These are phyloP conservation scores for Solea solea DNA, from an alignment of 2,113 vertebrate genomes.

Conservation along the genomic window DNA sequence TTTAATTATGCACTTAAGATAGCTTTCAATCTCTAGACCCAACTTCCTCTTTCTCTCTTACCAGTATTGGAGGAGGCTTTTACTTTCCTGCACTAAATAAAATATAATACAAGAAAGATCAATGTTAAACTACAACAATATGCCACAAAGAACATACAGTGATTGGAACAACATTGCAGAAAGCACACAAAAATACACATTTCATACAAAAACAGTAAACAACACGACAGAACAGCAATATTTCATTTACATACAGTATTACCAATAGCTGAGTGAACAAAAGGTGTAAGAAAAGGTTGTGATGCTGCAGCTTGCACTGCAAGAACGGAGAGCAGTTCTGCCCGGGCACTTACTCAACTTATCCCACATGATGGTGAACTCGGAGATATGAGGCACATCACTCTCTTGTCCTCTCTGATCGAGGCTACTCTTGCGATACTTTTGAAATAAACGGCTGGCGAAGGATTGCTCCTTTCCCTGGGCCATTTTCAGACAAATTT, in stretches of 20 bases:
- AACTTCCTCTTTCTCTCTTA: constrained; percentile 12
- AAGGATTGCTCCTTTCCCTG: constrained; percentile 87
- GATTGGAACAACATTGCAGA: constrained; percentile 29
- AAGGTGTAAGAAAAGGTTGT: too few species aligned
- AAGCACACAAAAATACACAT: constrained; percentile 38
- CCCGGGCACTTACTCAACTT: constrained; percentile 87
- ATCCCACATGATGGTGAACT: constrained; percentile 87
- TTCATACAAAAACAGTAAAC: constrained; percentile 37
- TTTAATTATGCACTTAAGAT: too few species aligned
- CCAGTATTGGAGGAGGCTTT: background rate
- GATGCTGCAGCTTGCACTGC: background rate
- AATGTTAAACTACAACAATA: constrained; percentile 9
- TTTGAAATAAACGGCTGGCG: constrained; percentile 89
- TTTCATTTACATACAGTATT: constrained; percentile 13
- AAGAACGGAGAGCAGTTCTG: background rate
- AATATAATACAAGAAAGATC: background rate
- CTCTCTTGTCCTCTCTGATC: constrained; percentile 84
- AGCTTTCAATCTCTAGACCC: background rate
- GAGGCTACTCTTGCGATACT: constrained; percentile 84
- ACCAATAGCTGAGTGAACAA: background rate
- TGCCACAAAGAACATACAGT: constrained; percentile 22
- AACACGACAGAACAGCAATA: constrained; percentile 47
- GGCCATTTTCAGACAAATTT: constrained; percentile 82
- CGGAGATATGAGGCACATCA: constrained; percentile 85
- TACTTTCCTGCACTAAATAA: background rate